These are phyloP conservation scores for Acanthiza pusilla DNA, from an alignment of 2,797 vertebrate genomes.

Conservation along the genomic window DNA sequence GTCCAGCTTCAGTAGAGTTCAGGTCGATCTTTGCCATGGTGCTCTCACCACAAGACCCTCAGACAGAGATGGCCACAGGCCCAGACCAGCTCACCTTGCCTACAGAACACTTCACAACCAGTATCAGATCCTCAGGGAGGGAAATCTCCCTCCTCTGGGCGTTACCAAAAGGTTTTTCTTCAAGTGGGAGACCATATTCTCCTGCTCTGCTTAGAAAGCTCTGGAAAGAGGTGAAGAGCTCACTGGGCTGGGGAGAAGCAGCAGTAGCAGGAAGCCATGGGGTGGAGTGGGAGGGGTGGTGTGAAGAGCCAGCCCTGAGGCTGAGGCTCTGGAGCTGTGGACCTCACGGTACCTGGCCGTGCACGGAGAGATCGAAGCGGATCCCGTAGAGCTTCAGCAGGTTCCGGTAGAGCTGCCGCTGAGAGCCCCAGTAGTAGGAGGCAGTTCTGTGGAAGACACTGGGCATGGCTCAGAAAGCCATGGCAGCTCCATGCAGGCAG, in stretches of 20 bases:
- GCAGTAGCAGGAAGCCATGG: accelerated
- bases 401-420: constrained; percentile 75
- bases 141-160: background rate
- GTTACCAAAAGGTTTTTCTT: background rate
- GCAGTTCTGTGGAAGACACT: constrained; percentile 76
- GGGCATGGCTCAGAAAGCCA: background rate
- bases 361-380: constrained; percentile 88
- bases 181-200: background rate
- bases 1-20: background rate
- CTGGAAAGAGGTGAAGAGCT: background rate
- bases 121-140: background rate
- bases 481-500: accelerated
- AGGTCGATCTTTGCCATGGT: background rate
- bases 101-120: background rate
- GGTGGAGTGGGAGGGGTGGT: background rate
- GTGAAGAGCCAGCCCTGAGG: background rate
- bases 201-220: background rate
- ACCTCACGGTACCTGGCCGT: constrained; percentile 77
- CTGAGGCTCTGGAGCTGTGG: accelerated
- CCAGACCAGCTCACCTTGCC: background rate
- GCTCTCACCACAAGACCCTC: background rate
- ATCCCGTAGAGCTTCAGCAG: constrained; percentile 91
- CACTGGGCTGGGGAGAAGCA: accelerated
- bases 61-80: background rate
- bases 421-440: constrained; percentile 81